Percentiles rank a stretch among this genome's conserved stretches.
phyloP scores from a whole-genome alignment of 2,797 vertebrate species.

The Aphelocoma californica region DNA sequence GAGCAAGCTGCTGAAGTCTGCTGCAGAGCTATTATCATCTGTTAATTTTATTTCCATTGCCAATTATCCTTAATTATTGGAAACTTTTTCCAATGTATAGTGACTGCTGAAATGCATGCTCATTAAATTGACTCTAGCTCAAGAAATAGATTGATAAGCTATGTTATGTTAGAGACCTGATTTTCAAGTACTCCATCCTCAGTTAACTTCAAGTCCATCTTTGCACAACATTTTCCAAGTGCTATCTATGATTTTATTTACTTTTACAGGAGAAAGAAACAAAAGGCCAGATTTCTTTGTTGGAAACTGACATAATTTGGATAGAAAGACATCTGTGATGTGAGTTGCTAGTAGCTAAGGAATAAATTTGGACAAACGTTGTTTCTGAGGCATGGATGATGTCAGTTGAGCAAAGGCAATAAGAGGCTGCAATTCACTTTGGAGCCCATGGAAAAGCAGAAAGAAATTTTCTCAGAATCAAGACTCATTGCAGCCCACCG shows the following conservation, averaged over 20 bases:
- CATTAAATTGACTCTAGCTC: constrained; percentile 62
- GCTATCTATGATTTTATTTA: constrained; percentile 18
- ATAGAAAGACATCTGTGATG: constrained; percentile 4
- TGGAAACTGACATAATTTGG: constrained; percentile 29
- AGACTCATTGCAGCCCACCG: background rate
- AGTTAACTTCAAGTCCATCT: constrained; percentile 37
- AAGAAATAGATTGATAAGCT: constrained; percentile 63
- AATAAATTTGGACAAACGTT: background rate
- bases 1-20: constrained; percentile 39
- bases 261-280: background rate
- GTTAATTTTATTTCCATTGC: constrained; percentile 70
- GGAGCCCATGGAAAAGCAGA: background rate
- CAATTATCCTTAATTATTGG: constrained; percentile 77
- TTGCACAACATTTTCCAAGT: constrained; percentile 39
- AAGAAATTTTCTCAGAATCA: background rate
- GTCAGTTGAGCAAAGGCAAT: background rate
- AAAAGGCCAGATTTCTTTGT: background rate
- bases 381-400: background rate
- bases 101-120: constrained; percentile 64
- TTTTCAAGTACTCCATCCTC: constrained; percentile 45
- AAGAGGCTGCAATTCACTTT: background rate
- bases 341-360: background rate
- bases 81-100: constrained; percentile 66
- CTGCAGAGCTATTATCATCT: constrained; percentile 61
- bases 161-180: constrained; percentile 23